Evolutionary conservation across 2,888 invertebrate genomes (phyloP), one percentile per base, ranked within the genome.

Genomic region (Phlogophora meticulosa): DNA sequence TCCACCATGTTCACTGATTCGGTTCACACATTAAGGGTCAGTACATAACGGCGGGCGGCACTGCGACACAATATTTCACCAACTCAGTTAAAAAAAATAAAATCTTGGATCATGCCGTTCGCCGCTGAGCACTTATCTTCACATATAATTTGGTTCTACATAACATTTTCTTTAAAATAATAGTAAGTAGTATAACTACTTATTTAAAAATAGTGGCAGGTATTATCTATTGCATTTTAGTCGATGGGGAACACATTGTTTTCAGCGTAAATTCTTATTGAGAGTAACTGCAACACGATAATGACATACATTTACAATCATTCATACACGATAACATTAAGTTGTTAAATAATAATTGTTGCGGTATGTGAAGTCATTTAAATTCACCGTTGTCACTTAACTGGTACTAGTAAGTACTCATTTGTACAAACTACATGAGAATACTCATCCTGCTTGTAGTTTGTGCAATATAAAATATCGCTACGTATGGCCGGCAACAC

Each of bases 201-300:
- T 65, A 64, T 68, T 80, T 84, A 90, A 91, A 86, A 90, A 90
- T 85, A 87, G 90, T 90, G 90, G 90, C 90, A 90, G 90, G 87
- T 90, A 87, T 88, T 40, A 83, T 87, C 90, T 92, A 92, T 93
- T 91, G 90, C 89, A 91, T 91, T 90, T 84, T 88, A 91, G 89
- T 92, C 90, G 88, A 90, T 90, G 86, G 84, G 87, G 92, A 93
- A 93, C 92, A 92, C 91, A 91, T 91, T 84, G 85, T 85, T 91
- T 89, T 88, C 86, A 87, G 86, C 81, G 61, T 78, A 83, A 68
- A 76, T 78, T 56, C 52, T 72, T 79, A 70, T 67, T 72, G 67
- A 72, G 66, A 74, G 65, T 74, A 74, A 74, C 53, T 71, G 66
- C 62, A 63, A 73, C 58, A 79, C 64, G 66, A 61, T 62, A 57